phyloP scores from a whole-genome alignment of 2,888 invertebrate genomes.

The Nymphalis c-album region DNA sequence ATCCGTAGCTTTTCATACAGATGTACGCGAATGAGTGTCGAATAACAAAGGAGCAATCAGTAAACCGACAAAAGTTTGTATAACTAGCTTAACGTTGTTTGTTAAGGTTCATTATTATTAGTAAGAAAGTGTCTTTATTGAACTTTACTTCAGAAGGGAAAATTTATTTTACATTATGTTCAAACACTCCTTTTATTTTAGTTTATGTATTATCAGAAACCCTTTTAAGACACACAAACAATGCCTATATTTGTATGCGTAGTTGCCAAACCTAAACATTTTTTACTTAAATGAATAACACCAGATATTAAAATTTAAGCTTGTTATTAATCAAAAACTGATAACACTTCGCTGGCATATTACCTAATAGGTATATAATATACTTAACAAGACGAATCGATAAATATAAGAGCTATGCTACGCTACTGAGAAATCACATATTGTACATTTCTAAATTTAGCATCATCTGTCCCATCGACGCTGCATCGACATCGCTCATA shows the following conservation, averaged over 20 bases:
- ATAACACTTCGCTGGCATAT: no score
- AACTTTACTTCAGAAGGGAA: no score
- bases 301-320: no score
- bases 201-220: no score
- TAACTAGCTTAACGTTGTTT: conserved; percentile 48
- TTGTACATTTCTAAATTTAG: conserved; percentile 8
- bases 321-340: no score
- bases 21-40: conserved; percentile 26
- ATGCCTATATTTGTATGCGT: no score
- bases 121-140: conserved; percentile 47
- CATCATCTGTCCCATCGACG: conserved; percentile 26
- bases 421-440: neutral
- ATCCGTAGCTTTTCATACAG: neutral
- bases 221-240: no score
- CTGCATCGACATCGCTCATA: conserved; percentile 20
- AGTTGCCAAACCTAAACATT: no score
- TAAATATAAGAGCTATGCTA: neutral
- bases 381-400: neutral
- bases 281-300: no score
- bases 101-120: conserved; percentile 51
- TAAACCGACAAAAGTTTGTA: conserved; percentile 46
- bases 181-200: no score
- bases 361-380: neutral
- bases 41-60: conserved; percentile 39
- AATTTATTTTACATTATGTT: no score